Conservation (phyloP, 2,113 vertebrate species). For the Lates calcarifer region DNA sequence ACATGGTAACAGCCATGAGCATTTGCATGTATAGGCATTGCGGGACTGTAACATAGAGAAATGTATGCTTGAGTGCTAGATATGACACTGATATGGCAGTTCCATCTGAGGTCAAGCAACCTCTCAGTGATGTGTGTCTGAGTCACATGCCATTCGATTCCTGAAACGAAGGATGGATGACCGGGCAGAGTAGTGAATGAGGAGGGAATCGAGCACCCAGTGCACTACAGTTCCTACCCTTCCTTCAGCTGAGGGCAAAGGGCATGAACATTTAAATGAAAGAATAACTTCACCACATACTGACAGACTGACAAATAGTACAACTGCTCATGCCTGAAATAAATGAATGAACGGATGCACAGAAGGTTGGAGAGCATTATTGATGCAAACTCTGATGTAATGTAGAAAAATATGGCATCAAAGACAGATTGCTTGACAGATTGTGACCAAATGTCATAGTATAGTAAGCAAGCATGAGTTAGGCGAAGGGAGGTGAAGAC, state of each 20-base stretch:
- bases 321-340: background rate
- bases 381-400: slow-evolving; percentile 12
- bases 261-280: background rate
- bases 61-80: slow-evolving; percentile 26
- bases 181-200: background rate
- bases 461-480: slow-evolving; percentile 35
- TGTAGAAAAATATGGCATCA: slow-evolving; percentile 43
- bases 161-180: slow-evolving; percentile 6
- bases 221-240: background rate
- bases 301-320: background rate
- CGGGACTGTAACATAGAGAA: background rate
- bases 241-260: background rate
- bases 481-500: slow-evolving; percentile 39
- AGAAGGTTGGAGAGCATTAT: background rate
- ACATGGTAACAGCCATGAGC: background rate
- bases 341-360: slow-evolving; percentile 3
- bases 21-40: background rate
- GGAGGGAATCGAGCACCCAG: background rate
- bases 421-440: slow-evolving; percentile 69
- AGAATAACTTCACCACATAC: background rate
- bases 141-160: slow-evolving; percentile 44
- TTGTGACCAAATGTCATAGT: slow-evolving; percentile 63
- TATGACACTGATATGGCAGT: slow-evolving; percentile 27
- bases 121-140: slow-evolving; percentile 26
- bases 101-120: slow-evolving; percentile 15